A percentile compares a stretch with the other conserved stretches of the same genome.
phyloP scores from a whole-genome alignment of 1,140 invertebrate genomes.

The Hesperophylax magnus region DNA sequence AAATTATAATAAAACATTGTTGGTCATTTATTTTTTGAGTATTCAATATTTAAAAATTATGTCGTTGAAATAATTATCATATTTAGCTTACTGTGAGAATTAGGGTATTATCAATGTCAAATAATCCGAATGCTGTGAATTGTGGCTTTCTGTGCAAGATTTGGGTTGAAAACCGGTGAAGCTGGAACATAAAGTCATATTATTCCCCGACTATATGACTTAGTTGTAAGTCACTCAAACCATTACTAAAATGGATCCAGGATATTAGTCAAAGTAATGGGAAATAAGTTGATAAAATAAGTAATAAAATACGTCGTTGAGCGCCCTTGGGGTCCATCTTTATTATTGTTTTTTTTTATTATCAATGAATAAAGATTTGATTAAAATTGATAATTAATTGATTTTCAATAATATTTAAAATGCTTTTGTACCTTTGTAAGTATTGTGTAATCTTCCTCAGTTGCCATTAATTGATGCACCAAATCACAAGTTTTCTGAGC shows the following conservation, averaged over 20 bases:
- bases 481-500: not conserved
- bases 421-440: not conserved
- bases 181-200: not conserved
- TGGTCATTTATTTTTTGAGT: not conserved
- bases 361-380: too few relatives aligned
- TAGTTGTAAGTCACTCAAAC: too few relatives aligned
- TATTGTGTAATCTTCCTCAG: not conserved
- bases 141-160: constrained; percentile 12
- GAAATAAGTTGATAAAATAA: too few relatives aligned
- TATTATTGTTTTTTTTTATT: too few relatives aligned
- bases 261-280: too few relatives aligned
- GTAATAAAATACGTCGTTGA: too few relatives aligned
- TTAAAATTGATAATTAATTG: not conserved
- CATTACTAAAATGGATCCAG: too few relatives aligned
- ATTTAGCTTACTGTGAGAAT: constrained; percentile 21
- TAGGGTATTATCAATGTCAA: constrained; percentile 5
- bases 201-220: too few relatives aligned
- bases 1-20: not conserved
- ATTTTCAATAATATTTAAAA: not conserved
- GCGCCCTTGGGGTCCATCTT: too few relatives aligned
- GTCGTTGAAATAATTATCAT: not conserved
- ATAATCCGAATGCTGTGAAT: constrained; percentile 17
- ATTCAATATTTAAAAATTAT: not conserved
- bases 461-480: not conserved
- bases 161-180: constrained; percentile 9